These are phyloP conservation scores for Lasioglossum leucozonium DNA, from an alignment of 2,888 invertebrate genomes.

Conservation along the genomic window DNA sequence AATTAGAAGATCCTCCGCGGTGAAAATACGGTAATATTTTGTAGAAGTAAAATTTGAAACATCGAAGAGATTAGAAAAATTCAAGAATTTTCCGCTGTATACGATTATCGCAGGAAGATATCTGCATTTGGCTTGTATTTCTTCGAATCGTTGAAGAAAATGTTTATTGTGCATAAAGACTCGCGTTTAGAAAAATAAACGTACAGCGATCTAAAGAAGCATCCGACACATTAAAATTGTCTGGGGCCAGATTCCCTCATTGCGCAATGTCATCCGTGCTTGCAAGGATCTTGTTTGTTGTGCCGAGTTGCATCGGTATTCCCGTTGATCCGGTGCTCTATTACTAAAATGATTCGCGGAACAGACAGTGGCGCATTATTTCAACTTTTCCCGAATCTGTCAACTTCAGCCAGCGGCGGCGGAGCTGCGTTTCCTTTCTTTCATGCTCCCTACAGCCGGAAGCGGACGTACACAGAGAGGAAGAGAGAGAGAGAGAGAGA, in stretches of 20 bases:
- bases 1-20: background rate
- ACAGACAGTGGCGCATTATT: slow-evolving; percentile 73
- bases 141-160: too few species aligned
- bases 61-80: background rate
- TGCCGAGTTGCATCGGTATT: slow-evolving; percentile 21
- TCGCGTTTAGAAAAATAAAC: background rate
- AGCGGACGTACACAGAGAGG: slow-evolving; percentile 49
- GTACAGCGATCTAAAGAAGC: background rate
- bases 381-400: slow-evolving; percentile 79
- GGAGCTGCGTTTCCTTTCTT: slow-evolving; percentile 72
- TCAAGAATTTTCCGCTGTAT: background rate
- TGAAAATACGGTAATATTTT: background rate
- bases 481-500: background rate
- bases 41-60: background rate
- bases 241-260: background rate
- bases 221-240: background rate
- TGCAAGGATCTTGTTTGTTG: background rate
- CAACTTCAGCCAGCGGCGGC: slow-evolving; percentile 76
- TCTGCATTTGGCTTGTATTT: background rate
- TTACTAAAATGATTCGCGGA: slow-evolving; percentile 68
- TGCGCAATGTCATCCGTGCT: background rate
- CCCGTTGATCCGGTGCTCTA: slow-evolving; percentile 49
- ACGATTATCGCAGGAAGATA: too few species aligned
- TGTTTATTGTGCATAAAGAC: too few species aligned
- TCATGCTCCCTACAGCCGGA: slow-evolving; percentile 59